A percentile compares a stretch with the other conserved stretches of the same genome.
phyloP scores from a whole-genome alignment of 2,797 vertebrate genomes.

The Lepus oiostolus region DNA sequence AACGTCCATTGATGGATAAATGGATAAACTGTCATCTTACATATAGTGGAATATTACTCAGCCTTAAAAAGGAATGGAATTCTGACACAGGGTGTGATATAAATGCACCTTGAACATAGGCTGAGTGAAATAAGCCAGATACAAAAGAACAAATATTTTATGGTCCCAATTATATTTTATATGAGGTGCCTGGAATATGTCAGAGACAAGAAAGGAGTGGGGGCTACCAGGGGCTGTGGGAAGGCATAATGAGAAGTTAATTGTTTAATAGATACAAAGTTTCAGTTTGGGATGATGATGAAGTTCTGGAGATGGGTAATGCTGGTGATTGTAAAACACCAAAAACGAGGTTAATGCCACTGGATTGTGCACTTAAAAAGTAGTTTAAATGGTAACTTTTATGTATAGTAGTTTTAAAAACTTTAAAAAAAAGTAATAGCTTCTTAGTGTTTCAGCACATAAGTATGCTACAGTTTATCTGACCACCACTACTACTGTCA shows the following conservation, averaged over 20 bases:
- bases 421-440: neutral
- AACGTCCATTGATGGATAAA: neutral
- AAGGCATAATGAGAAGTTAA: neutral
- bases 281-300: neutral
- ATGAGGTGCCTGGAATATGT: neutral
- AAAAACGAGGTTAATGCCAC: neutral
- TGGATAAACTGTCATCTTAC: neutral
- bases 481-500: neutral
- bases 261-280: neutral
- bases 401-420: neutral
- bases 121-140: neutral
- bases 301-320: neutral
- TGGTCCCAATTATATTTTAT: neutral
- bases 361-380: neutral
- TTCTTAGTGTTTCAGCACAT: conserved; percentile 3
- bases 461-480: neutral
- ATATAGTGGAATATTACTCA: neutral
- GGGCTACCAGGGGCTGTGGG: neutral
- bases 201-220: neutral
- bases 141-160: neutral
- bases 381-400: conserved; percentile 44
- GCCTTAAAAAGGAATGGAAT: neutral
- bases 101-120: neutral
- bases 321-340: neutral
- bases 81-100: neutral